Conservation (phyloP, 2,888 invertebrate genomes). For the Torymus tubicola region DNA sequence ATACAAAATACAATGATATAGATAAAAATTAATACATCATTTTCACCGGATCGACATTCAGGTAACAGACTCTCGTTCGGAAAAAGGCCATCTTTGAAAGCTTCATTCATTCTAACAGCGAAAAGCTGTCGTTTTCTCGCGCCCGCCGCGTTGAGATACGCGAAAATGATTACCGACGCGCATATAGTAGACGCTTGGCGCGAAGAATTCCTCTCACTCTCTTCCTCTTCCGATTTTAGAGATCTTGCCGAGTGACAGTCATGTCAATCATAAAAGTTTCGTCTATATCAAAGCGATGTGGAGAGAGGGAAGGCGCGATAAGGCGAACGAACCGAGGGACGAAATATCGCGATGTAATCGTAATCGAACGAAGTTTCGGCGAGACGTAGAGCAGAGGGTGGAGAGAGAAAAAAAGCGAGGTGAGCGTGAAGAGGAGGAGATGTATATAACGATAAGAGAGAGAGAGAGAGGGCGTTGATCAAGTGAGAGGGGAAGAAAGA, state of each 20-base stretch:
- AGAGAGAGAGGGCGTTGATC: no score
- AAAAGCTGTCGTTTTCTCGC: no score
- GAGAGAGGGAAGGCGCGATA: constrained; percentile 2
- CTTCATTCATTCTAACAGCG: no score
- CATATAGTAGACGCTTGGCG: neutral
- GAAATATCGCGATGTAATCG: constrained; percentile 54
- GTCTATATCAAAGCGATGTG: constrained; percentile 19
- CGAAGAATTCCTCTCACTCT: neutral
- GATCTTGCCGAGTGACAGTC: constrained; percentile 21
- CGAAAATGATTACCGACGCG: constrained; percentile 1
- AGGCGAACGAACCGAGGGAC: constrained; percentile 36
- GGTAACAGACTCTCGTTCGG: no score
- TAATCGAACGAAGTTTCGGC: constrained; percentile 50
- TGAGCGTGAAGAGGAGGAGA: no score
- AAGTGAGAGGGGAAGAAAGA: no score
- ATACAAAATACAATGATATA: no score
- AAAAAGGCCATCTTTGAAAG: no score
- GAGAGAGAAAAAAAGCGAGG: constrained; percentile 4
- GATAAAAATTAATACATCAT: no score
- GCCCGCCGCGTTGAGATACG: no score
- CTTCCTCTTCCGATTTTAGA: neutral
- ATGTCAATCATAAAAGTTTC: constrained; percentile 54
- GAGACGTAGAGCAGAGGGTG: neutral
- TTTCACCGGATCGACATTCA: no score
- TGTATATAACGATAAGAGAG: no score